Base-by-base conservation (phyloP, 1,140 invertebrate genomes). In the Oedothorax gibbosus region DNA sequence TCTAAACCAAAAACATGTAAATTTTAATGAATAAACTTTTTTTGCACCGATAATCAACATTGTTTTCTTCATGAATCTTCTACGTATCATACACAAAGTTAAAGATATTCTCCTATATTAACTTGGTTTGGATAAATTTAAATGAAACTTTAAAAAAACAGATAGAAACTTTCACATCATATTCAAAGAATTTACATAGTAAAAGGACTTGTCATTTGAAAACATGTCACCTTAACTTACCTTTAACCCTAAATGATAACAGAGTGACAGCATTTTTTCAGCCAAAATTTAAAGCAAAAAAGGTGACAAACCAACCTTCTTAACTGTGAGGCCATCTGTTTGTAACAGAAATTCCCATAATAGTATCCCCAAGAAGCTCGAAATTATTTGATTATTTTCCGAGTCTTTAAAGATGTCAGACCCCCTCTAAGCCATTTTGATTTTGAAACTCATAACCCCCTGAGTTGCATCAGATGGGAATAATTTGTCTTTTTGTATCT, bases 401-500 rank as follows among this genome's bases (percentile, higher is more conserved):
- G 65, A 35, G 11, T 15, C 21, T 56, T 14, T n/a, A 11, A 35
- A 78, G 60, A 78, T 20, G 6, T 10, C 35, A n/a, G 18, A 12
- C n/a, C 64, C 57, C 10, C 20, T 50, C 10, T n/a, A 82, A 53
- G 18, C 65, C 65, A 76, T 62, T 64, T 68, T 50, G 66, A 10
- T 81, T 56, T 21, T 81, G 53, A 50, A 66, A 14, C 21, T 71
- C 78, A 86, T 86, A 71, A 6, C 85, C 14, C 62, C 54, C 81
- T 53, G 7, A 86, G 12, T 62, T 86, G 56, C 7, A 50, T 54
- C 12, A 81, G 9, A 60, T 69, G 10, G 18, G 82, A 12, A 71
- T 18, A 18, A n/a, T 86, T 66, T 7, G 7, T 10, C 6, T n/a
- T n/a, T 20, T 78, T 10, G 62, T 14, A n/a, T 66, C 49, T 9